Evolutionary conservation across 2,888 invertebrate species (phyloP).

Genomic region (Abrostola triplasia): DNA sequence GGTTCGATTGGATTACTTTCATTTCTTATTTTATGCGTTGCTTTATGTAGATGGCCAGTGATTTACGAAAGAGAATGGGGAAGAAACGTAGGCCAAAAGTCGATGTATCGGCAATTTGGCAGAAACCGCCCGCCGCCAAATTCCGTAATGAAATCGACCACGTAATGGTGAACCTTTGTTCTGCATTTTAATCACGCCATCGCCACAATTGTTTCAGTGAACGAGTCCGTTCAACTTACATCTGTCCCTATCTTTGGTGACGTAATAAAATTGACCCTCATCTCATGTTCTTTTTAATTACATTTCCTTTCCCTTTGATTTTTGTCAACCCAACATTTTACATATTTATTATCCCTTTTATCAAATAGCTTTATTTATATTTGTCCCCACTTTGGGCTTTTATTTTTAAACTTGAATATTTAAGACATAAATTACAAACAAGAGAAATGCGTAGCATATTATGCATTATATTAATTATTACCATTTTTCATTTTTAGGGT

Average conservation of each 20-base stretch:
- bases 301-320: slow-evolving; percentile 23
- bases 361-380: background rate
- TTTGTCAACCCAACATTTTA: slow-evolving; percentile 14
- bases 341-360: slow-evolving; percentile 1
- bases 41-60: slow-evolving; percentile 48
- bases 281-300: slow-evolving; percentile 39
- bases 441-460: too few relatives aligned
- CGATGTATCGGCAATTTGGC: slow-evolving; percentile 45
- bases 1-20: slow-evolving; percentile 34
- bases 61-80: slow-evolving; percentile 50
- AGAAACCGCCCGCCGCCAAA: slow-evolving; percentile 42
- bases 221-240: slow-evolving; percentile 34
- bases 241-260: slow-evolving; percentile 43
- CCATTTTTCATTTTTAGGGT: too few relatives aligned
- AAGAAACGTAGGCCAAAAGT: slow-evolving; percentile 36
- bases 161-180: slow-evolving; percentile 57
- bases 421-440: too few relatives aligned
- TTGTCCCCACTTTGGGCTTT: background rate
- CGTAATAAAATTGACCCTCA: slow-evolving; percentile 40
- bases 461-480: too few relatives aligned
- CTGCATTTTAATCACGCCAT: slow-evolving; percentile 57
- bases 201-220: slow-evolving; percentile 42
- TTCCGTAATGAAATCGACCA: slow-evolving; percentile 56
- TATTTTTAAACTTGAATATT: too few relatives aligned
- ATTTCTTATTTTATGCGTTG: slow-evolving; percentile 31